Evolutionary conservation across 2,113 vertebrate species (phyloP), one percentile per base, ranked within the genome.

Genomic region (Dipodomys stephensi): DNA sequence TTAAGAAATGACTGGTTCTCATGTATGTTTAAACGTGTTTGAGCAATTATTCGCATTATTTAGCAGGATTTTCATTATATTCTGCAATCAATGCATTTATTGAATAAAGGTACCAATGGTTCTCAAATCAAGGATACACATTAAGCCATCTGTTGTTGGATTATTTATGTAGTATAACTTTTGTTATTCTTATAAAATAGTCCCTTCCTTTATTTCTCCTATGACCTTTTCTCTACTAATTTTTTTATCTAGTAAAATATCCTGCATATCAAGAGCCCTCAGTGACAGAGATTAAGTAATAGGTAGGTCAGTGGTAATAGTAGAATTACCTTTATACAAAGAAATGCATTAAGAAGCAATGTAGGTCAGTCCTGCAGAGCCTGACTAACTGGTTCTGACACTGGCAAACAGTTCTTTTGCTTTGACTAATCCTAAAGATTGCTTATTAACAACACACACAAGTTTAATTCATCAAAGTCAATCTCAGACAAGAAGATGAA

Each of bases 251-350:
- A 87, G 49, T 92, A 83, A 95, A 97, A 90, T 84, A 73, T 87
- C 27, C 65, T 90, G 77, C 28, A 46, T n/a, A 49, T 72, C 44
- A 73, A 86, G 92, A 69, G 67, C 74, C 90, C 85, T 91, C 77
- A 92, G 39, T 87, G 95, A 96, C 93, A 85, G 62, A 96, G 90
- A 79, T 94, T 96, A 95, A 92, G 93, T 87, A 87, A 94, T 83
- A 94, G 95, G 90, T 90, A 94, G 92, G 87, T 93, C 95, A 94
- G 87, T 95, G 92, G 97, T 94, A 96, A 97, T 92, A 95, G 90
- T 93, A 97, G 96, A 97, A 97, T 95, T 88, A 91, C 88, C 85
- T 93, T 94, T 94, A 69, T 76, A 95, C 95, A 97, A 96, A 97
- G 87, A 95, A 92, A 88, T 90, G 78, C 90, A 93, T 94, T 95